Evolutionary conservation across 2,797 vertebrate genomes (phyloP).

Genomic region (Alfaro cultratus): DNA sequence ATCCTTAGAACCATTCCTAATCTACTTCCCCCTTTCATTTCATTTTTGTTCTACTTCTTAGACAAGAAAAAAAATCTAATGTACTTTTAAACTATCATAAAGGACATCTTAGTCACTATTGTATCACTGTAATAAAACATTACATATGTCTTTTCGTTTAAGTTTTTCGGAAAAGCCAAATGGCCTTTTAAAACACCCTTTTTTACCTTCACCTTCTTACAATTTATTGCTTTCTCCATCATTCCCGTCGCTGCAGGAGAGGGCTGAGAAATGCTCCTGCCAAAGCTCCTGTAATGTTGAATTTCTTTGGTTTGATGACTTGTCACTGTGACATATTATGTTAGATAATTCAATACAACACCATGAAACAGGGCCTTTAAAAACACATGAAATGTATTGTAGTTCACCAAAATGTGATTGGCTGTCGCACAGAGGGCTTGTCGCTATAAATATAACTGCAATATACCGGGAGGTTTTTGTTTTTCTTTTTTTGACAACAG

Average conservation of each 20-base stretch:
- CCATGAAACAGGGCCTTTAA: slow-evolving; percentile 22
- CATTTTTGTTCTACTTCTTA: slow-evolving; percentile 20
- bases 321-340: slow-evolving; percentile 36
- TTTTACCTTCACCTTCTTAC: slow-evolving; percentile 13
- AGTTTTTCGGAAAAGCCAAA: slow-evolving; percentile 15
- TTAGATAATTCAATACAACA: slow-evolving; percentile 35
- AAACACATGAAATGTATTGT: slow-evolving; percentile 21
- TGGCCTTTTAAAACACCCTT: background rate
- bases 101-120: slow-evolving; percentile 24
- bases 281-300: slow-evolving; percentile 6
- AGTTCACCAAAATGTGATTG: slow-evolving; percentile 32
- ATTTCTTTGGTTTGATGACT: slow-evolving; percentile 38
- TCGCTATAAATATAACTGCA: slow-evolving; percentile 62
- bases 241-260: slow-evolving; percentile 2
- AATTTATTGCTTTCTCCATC: slow-evolving; percentile 18
- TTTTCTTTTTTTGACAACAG: slow-evolving; percentile 43
- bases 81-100: slow-evolving; percentile 53
- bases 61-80: slow-evolving; percentile 63
- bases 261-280: slow-evolving; percentile 6
- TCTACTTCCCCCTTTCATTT: slow-evolving; percentile 26
- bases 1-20: background rate
- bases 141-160: slow-evolving; percentile 2
- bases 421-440: slow-evolving; percentile 44
- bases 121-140: background rate
- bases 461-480: slow-evolving; percentile 27